Evolutionary conservation across 2,888 invertebrate genomes (phyloP).

Genomic region (Drosophila stalkeri): DNA sequence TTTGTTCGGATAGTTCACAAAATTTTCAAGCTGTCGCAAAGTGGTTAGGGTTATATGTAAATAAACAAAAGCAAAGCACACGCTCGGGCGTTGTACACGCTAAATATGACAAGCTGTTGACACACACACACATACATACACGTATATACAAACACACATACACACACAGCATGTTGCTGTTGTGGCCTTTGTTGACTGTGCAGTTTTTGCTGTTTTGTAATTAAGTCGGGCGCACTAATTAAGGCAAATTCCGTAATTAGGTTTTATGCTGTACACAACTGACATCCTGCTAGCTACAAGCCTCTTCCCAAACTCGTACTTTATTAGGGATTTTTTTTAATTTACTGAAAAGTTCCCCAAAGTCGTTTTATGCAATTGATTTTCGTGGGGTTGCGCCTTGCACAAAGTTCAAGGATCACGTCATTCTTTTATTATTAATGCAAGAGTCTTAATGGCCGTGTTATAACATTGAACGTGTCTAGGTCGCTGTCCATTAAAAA

Average conservation of each 20-base stretch:
- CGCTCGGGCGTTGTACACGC: constrained; percentile 40
- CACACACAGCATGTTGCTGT: constrained; percentile 20
- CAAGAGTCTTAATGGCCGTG: constrained; percentile 23
- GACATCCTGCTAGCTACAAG: not conserved
- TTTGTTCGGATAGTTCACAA: not conserved
- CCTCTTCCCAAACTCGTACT: constrained; percentile 3
- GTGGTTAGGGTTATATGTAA: constrained; percentile 17
- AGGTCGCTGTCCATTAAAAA: constrained; percentile 42
- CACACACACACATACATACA: constrained; percentile 19
- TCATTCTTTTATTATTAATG: constrained; percentile 44
- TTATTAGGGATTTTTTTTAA: not conserved
- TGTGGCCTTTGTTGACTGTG: constrained; percentile 50
- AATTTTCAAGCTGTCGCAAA: constrained; percentile 11
- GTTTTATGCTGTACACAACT: constrained; percentile 47
- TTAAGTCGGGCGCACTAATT: constrained; percentile 72
- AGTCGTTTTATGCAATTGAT: constrained; percentile 42
- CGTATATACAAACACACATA: not conserved
- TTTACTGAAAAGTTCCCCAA: constrained; percentile 27
- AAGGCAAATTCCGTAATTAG: constrained; percentile 67
- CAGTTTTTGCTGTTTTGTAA: constrained; percentile 63
- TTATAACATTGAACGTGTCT: constrained; percentile 26
- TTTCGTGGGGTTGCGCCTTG: constrained; percentile 24
- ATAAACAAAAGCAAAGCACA: constrained; percentile 42
- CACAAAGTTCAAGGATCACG: constrained; percentile 46
- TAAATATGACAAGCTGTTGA: constrained; percentile 60